A percentile compares a stretch with the other conserved stretches of the same genome.
phyloP scores from a whole-genome alignment of 53 echinoderm and acorn worm species.

The Stichopus horrens region DNA sequence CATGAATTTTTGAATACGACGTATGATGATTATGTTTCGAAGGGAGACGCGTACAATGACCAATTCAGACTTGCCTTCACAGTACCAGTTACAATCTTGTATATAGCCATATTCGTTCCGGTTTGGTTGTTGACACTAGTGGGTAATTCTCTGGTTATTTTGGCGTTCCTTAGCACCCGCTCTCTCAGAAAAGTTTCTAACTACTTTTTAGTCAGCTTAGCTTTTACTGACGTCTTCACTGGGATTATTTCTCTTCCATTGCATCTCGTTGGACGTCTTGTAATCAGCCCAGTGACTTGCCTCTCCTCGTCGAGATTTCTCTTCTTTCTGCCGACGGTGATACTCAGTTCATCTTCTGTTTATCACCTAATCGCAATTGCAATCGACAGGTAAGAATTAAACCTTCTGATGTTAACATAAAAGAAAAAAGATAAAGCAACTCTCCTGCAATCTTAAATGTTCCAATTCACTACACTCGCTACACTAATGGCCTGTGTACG shows the following conservation, averaged over 20 bases:
- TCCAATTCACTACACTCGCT: too few species aligned
- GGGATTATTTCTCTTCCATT: slow-evolving; percentile 16
- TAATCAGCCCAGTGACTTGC: slow-evolving; percentile 31
- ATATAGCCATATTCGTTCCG: slow-evolving; percentile 13
- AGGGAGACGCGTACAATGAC: background rate
- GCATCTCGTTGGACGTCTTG: slow-evolving; percentile 14
- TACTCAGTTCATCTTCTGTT: slow-evolving; percentile 8
- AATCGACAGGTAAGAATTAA: slow-evolving; percentile 26
- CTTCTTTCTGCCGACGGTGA: slow-evolving; percentile 18
- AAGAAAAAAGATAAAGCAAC: too few species aligned
- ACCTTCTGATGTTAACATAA: too few species aligned
- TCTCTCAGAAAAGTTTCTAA: slow-evolving; percentile 28
- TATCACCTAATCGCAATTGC: slow-evolving; percentile 33
- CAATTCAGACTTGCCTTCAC: background rate
- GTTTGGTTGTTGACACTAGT: background rate
- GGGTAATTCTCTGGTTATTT: slow-evolving; percentile 22
- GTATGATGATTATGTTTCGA: background rate
- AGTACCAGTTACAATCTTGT: slow-evolving; percentile 12
- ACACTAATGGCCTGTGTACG: too few species aligned
- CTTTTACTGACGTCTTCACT: slow-evolving; percentile 16
- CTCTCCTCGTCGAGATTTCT: background rate
- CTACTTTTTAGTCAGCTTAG: slow-evolving; percentile 31
- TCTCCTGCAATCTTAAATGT: too few species aligned
- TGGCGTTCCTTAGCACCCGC: background rate
- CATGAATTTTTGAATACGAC: background rate